Conservation (phyloP, 2,888 invertebrate species). For the Volucella zonaria region DNA sequence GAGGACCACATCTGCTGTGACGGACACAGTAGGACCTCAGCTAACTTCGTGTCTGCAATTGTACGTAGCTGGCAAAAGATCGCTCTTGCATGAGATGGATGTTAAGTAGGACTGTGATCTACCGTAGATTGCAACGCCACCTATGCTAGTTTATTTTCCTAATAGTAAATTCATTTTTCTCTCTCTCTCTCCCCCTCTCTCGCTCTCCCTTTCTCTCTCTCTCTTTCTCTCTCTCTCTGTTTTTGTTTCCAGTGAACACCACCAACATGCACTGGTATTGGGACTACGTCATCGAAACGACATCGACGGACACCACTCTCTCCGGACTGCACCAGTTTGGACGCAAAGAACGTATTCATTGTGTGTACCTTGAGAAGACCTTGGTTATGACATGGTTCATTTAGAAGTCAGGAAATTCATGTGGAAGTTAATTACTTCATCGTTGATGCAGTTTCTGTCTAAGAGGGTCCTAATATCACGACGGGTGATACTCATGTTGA, state of each 20-base stretch:
- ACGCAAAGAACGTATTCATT: slow-evolving; percentile 98
- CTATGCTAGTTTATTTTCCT: too few species aligned
- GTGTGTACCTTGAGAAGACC: slow-evolving; percentile 90
- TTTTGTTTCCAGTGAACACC: slow-evolving; percentile 92
- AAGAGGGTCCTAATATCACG: slow-evolving; percentile 92
- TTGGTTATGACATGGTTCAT: slow-evolving; percentile 83
- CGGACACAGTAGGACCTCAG: too few species aligned
- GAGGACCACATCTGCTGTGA: too few species aligned
- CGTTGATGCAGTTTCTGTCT: slow-evolving; percentile 96
- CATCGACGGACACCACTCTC: slow-evolving; percentile 90
- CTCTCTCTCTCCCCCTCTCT: background rate
- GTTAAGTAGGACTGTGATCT: too few species aligned
- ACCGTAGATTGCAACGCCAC: too few species aligned
- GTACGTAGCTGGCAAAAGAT: too few species aligned
- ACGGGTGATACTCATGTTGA: slow-evolving; percentile 86
- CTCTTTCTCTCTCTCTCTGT: background rate
- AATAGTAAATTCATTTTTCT: too few species aligned
- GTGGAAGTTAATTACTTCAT: slow-evolving; percentile 98
- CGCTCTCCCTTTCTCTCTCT: too few species aligned
- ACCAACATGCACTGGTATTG: slow-evolving; percentile 96
- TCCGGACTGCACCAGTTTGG: slow-evolving; percentile 90
- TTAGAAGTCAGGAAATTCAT: slow-evolving; percentile 94
- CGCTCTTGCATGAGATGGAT: too few species aligned
- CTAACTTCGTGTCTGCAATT: too few species aligned
- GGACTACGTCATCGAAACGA: slow-evolving; percentile 91